Evolutionary conservation across 2,888 invertebrate species (phyloP).

Genomic region (Pocota personata): DNA sequence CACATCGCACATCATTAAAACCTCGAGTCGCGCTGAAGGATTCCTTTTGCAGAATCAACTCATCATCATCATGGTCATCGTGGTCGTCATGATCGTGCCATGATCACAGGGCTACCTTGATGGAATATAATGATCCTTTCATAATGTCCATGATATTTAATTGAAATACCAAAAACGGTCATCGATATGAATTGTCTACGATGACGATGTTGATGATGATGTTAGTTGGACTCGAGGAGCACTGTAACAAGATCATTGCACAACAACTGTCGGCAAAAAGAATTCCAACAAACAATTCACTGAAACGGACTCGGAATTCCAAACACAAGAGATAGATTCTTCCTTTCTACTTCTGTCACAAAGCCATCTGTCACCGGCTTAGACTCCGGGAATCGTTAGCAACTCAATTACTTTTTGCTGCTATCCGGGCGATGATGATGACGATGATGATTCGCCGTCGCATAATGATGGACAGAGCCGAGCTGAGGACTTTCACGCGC

Average conservation of each 20-base stretch:
- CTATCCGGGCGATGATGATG: slow-evolving; percentile 23
- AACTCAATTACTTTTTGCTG: slow-evolving; percentile 72
- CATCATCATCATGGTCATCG: slow-evolving; percentile 37
- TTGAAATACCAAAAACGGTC: slow-evolving; percentile 74
- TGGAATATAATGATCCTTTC: slow-evolving; percentile 74
- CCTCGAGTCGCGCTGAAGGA: slow-evolving; percentile 14
- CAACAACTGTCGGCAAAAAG: slow-evolving; percentile 30
- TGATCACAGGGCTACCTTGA: slow-evolving; percentile 54
- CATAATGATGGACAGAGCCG: slow-evolving; percentile 65
- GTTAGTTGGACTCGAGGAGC: neutral
- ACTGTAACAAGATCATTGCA: slow-evolving; percentile 17
- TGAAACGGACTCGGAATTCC: slow-evolving; percentile 60
- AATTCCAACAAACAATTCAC: slow-evolving; percentile 52
- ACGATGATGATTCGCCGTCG: slow-evolving; percentile 59
- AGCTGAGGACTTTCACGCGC: slow-evolving; percentile 70
- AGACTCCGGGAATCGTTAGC: slow-evolving; percentile 66
- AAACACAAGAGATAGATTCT: slow-evolving; percentile 5
- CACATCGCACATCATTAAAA: slow-evolving; percentile 74
- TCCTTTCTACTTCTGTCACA: slow-evolving; percentile 15
- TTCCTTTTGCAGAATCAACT: slow-evolving; percentile 68
- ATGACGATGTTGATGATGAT: slow-evolving; percentile 3
- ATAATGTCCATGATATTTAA: slow-evolving; percentile 74
- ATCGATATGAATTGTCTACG: slow-evolving; percentile 74
- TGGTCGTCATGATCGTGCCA: slow-evolving; percentile 52
- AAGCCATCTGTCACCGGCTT: slow-evolving; percentile 66